Percentiles rank a stretch among this genome's conserved stretches.
phyloP scores from a whole-genome alignment of 2,797 vertebrate species.

The Dicrostonyx torquatus region DNA sequence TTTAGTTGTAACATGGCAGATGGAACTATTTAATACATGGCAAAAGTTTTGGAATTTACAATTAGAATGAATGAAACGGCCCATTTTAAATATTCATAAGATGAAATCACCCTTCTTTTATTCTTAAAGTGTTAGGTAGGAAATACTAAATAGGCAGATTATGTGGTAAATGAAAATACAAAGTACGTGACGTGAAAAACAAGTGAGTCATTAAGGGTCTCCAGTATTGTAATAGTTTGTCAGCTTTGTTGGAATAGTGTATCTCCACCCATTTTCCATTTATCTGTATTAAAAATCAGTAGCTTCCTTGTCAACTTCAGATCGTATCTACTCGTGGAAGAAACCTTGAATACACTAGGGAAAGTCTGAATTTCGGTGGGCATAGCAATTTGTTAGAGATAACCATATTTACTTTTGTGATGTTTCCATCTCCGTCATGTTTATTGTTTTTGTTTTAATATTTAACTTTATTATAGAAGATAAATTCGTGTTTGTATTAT shows the following conservation, averaged over 20 bases:
- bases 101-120: background rate
- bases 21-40: background rate
- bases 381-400: background rate
- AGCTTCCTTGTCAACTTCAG: background rate
- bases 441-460: slow-evolving; percentile 30
- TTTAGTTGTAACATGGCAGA: background rate
- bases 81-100: background rate
- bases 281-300: background rate
- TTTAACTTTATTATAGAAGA: slow-evolving; percentile 33
- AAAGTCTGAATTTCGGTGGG: background rate
- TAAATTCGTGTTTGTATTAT: background rate
- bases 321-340: background rate
- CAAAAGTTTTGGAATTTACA: background rate
- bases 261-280: background rate
- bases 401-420: slow-evolving; percentile 28
- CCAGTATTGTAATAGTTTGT: background rate
- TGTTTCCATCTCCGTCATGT: background rate
- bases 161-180: slow-evolving; percentile 1
- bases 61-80: background rate
- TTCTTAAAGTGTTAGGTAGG: background rate
- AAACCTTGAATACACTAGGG: background rate
- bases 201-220: slow-evolving; percentile 7
- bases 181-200: slow-evolving; percentile 2
- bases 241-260: background rate
- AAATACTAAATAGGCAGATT: background rate